Evolutionary conservation across 2,888 invertebrate genomes (phyloP).

Genomic region (Tetropium fuscum): DNA sequence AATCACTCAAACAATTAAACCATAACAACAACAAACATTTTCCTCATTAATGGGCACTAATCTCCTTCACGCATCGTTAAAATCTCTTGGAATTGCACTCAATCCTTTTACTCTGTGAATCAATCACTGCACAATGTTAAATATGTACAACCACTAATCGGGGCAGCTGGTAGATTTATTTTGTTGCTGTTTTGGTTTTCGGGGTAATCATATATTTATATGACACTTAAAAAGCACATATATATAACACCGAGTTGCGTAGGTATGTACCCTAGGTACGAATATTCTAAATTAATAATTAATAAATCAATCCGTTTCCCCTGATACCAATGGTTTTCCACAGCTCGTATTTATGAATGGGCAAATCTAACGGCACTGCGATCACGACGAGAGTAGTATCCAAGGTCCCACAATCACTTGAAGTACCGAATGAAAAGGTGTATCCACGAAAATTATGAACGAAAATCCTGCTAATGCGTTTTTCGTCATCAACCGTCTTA

Average conservation of each 20-base stretch:
- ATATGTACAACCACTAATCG: no score
- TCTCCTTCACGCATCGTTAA: slow-evolving; percentile 39
- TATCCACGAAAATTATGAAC: slow-evolving; percentile 2
- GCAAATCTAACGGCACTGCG: slow-evolving; percentile 25
- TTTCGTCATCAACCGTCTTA: no score
- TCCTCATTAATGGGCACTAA: slow-evolving; percentile 41
- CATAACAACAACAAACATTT: slow-evolving; percentile 44
- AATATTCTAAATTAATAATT: no score
- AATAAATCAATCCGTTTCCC: slow-evolving; percentile 9
- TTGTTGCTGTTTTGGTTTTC: no score
- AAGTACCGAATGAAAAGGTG: slow-evolving; percentile 26
- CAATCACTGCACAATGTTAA: slow-evolving; percentile 39
- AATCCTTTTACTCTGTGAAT: slow-evolving; percentile 37
- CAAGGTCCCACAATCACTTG: slow-evolving; percentile 32
- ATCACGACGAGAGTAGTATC: slow-evolving; percentile 22
- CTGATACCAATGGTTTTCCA: slow-evolving; percentile 8
- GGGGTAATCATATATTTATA: no score
- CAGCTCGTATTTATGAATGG: slow-evolving; percentile 29
- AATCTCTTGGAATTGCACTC: slow-evolving; percentile 42
- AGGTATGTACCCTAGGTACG: no score
- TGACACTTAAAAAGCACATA: no score
- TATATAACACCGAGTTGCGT: no score
- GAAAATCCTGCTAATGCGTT: no score
- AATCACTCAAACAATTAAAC: slow-evolving; percentile 45
- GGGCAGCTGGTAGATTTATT: no score